Evolutionary conservation across 2,888 invertebrate species (phyloP), one percentile per base, ranked within the genome.

Genomic region (Sarcophaga rosellei): DNA sequence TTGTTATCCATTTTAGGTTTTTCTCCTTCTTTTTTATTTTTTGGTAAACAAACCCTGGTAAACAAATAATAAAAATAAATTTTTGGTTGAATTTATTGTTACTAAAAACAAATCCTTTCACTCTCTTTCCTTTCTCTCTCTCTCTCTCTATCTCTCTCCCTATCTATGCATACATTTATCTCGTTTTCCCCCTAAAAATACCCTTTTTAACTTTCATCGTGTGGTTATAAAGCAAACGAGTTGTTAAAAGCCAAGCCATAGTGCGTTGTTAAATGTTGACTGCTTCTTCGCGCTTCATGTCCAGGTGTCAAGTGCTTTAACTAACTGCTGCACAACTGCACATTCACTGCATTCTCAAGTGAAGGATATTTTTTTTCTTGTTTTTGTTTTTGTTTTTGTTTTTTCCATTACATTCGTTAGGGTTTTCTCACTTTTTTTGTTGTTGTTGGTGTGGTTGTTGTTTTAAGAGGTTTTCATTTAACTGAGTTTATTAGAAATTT

Each of bases 261-360:
- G 35, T 65, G 74, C 63, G 75, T 72, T 70, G 59, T 75, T 63
- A 65, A 8, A 44, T 35, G 20, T 11, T 66, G 35, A 44, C n/a
- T 66, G 35, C 44, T 59, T 17, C 62, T 65, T 5, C 70, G 74
- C 69, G 69, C 78, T 59, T 81, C 61, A 78, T 81, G 84, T 84
- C 84, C 84, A 86, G 86, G 86, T 86, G 84, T 86, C 84, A 86
- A 86, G 86, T 81, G 84, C 84, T 84, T 84, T 84, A 75, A 79
- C 76, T 84, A 75, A 79, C 76, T 77, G 69, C 84, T 77, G 69
- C 84, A 70, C 79, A 80, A 84, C 79, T 78, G 35, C 35, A 35
- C 35, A 35, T n/a, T n/a, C n/a, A 35, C 35, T 35, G 81, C 86
- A 81, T 83, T 83, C 81, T 53, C 12, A 77, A 78, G 77, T 77